phyloP scores from a whole-genome alignment of 2,113 vertebrate genomes.

The Eptesicus fuscus region DNA sequence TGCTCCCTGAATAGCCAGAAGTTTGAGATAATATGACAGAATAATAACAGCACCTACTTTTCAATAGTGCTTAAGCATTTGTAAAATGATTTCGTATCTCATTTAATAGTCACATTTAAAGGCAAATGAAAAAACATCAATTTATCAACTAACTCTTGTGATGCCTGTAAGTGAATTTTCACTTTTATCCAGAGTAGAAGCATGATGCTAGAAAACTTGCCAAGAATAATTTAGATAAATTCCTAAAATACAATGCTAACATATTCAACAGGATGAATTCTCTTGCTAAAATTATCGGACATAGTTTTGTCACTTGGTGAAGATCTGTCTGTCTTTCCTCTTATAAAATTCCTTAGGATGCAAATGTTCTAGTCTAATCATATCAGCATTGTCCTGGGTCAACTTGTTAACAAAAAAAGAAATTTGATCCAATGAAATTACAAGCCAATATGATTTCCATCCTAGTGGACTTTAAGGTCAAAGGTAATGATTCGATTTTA shows the following conservation, averaged over 20 bases:
- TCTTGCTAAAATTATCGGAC: not conserved
- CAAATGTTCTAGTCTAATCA: constrained; percentile 1
- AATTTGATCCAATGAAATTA: not conserved
- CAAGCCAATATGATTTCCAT: not conserved
- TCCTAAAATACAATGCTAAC: constrained; percentile 36
- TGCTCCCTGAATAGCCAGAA: not conserved
- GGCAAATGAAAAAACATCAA: not conserved
- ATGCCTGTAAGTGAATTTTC: not conserved
- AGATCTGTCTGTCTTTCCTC: not conserved
- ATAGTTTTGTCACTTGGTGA: not conserved
- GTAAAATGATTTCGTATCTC: not conserved
- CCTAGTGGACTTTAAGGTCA: not conserved
- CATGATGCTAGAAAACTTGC: not conserved
- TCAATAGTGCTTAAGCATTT: not conserved
- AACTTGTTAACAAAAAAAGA: not conserved
- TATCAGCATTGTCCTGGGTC: not conserved
- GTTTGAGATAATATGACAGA: not conserved
- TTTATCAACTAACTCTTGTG: not conserved
- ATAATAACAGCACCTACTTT: not conserved
- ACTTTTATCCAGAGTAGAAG: not conserved
- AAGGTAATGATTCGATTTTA: not conserved
- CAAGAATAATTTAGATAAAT: not conserved
- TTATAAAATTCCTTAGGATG: not conserved
- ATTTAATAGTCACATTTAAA: not conserved
- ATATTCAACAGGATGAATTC: not conserved